These are phyloP conservation scores for Dinomys branickii DNA, from an alignment of 2,113 vertebrate species.

Conservation along the genomic window DNA sequence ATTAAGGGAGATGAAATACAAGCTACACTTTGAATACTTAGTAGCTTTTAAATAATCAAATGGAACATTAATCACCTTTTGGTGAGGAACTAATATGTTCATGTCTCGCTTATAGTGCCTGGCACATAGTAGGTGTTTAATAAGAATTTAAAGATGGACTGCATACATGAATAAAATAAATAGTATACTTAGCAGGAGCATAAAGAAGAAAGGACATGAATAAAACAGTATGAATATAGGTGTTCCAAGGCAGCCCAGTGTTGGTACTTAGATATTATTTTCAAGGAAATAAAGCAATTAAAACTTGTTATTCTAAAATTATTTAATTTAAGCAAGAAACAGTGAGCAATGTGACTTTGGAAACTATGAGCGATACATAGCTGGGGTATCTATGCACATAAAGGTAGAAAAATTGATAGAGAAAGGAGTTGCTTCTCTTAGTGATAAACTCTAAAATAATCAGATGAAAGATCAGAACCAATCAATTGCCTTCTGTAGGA, in stretches of 20 bases:
- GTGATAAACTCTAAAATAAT: slow-evolving; percentile 10
- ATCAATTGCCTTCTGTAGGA: background rate
- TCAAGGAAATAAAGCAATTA: background rate
- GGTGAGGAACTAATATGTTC: background rate
- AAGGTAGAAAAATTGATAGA: background rate
- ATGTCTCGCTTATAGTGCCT: background rate
- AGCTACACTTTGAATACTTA: background rate
- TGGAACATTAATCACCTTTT: background rate
- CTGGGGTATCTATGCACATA: background rate
- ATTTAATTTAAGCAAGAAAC: background rate
- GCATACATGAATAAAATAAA: background rate
- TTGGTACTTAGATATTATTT: background rate
- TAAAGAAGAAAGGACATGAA: background rate
- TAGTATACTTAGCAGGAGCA: background rate
- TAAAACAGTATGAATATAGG: background rate
- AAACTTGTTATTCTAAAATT: slow-evolving; percentile 20
- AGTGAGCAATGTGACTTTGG: background rate
- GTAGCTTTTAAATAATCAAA: slow-evolving; percentile 21
- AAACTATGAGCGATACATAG: background rate
- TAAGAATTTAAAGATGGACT: background rate
- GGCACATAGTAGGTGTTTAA: background rate
- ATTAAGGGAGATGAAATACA: background rate
- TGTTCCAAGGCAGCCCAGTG: background rate
- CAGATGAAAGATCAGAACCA: background rate
- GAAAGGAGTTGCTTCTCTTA: slow-evolving; percentile 26